Percentiles rank a stretch among this genome's conserved stretches.
Evolutionary conservation across 2,797 vertebrate species (phyloP).

Genomic region (Parambassis ranga): DNA sequence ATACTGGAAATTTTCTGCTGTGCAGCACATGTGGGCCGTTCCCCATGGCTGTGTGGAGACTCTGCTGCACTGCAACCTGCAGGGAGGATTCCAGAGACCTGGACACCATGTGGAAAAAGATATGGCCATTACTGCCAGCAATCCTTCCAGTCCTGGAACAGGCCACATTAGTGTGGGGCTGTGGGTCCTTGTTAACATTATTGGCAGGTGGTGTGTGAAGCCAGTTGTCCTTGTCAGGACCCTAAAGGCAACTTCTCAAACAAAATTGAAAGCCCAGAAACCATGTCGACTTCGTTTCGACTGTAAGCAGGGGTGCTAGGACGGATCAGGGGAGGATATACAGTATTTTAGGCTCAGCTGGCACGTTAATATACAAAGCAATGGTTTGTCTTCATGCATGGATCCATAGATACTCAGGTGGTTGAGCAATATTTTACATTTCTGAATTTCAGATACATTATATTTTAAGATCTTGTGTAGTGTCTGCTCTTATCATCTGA

Average conservation of each 20-base stretch:
- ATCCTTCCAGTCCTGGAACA: conserved; percentile 56
- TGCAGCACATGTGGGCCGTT: conserved; percentile 21
- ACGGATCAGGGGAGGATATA: background rate
- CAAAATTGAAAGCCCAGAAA: conserved; percentile 53
- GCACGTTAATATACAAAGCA: no score
- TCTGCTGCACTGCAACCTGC: conserved; percentile 35
- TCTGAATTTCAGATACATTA: no score
- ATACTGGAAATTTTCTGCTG: background rate
- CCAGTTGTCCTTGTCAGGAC: conserved; percentile 66
- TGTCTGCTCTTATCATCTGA: no score
- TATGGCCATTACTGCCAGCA: conserved; percentile 62
- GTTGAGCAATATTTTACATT: no score
- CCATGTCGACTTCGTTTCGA: conserved; percentile 45
- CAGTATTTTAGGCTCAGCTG: background rate
- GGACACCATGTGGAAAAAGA: conserved; percentile 71
- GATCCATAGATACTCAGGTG: background rate
- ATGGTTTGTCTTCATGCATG: background rate
- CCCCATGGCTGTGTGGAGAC: conserved; percentile 33
- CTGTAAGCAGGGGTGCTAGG: background rate
- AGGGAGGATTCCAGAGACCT: conserved; percentile 60
- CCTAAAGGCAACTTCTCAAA: conserved; percentile 63
- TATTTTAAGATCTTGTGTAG: no score
- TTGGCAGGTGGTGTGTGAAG: conserved; percentile 77
- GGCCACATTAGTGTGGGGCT: conserved; percentile 52
- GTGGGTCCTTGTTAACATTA: conserved; percentile 72